Base-by-base conservation (phyloP, 2,797 vertebrate species). In the Mastacembelus armatus region DNA sequence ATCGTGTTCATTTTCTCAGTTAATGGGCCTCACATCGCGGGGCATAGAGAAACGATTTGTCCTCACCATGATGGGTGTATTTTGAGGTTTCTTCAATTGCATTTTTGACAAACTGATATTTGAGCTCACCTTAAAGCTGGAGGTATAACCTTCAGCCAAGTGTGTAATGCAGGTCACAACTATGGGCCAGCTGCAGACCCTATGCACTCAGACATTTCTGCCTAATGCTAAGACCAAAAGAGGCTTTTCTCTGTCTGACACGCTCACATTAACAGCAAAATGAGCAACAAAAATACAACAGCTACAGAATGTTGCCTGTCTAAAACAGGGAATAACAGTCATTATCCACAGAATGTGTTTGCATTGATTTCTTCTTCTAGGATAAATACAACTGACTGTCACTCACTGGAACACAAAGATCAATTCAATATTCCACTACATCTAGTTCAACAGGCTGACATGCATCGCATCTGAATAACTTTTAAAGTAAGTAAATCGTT, bases 61-160 rank as follows among this genome's bases (percentile, higher is more conserved):
- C 82, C 80, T 71, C 72, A 62, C 62, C 40, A 73, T 71, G 67
- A 91, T 85, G 87, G 74, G 64, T 85, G 66, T 50, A 84, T 83
- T 91, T 81, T 72, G 67, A 89, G 75, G 45, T 90, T 88, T 90
- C 85, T 89, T 83, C 70, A 90, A 89, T 75, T 85, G 85, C 71
- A 86, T 81, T 86, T 87, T 71, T 90, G 85, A 77, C 74, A 84
- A 89, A 88, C 80, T 33, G 58, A 71, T 77, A 76, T 71, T 88
- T 89, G 48, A 81, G 83, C 77, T 86, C 77, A 76, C 51, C 52
- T 70, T 35, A 57, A 74, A 64, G 74, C 45, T 65, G 64, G 68
- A 83, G 71, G 48, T 76, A 59, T 67, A 77, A 71, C 82, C 81
- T 85, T 85, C 78, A 86, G 60, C 69, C 70, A 67, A 59, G 74